Percentiles rank a stretch among this genome's conserved stretches.
phyloP scores from a whole-genome alignment of 2,888 invertebrate genomes.

The Leucozona laternaria region DNA sequence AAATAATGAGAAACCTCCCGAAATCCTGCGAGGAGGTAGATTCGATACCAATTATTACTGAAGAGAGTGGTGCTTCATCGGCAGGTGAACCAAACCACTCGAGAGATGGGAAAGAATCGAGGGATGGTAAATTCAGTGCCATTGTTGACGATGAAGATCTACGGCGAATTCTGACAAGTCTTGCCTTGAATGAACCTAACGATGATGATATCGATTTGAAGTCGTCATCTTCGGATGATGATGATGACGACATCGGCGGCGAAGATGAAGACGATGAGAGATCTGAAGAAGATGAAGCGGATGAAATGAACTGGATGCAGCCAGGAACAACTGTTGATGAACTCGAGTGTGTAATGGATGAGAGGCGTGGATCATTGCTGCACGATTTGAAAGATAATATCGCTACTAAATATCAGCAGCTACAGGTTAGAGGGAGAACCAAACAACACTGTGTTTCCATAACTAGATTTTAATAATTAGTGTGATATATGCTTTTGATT shows the following conservation, averaged over 20 bases:
- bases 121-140: constrained; percentile 12
- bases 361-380: constrained; percentile 78
- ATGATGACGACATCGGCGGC: constrained; percentile 40
- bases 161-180: constrained; percentile 48
- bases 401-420: constrained; percentile 76
- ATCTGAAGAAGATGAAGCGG: constrained; percentile 75
- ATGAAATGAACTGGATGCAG: constrained; percentile 80
- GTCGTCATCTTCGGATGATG: constrained; percentile 48
- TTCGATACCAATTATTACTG: constrained; percentile 55
- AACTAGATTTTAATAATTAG: not conserved
- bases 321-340: constrained; percentile 81
- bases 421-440: constrained; percentile 74
- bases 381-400: constrained; percentile 79
- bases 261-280: constrained; percentile 72
- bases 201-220: constrained; percentile 29
- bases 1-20: constrained; percentile 10
- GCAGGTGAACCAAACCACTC: constrained; percentile 23
- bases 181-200: constrained; percentile 43
- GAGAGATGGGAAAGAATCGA: constrained; percentile 14
- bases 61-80: constrained; percentile 58
- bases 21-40: constrained; percentile 35
- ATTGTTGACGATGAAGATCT: constrained; percentile 47
- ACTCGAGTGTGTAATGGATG: constrained; percentile 78
- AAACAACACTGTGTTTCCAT: not conserved
- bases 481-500: constrained; percentile 5